Base-by-base conservation (phyloP, 2,113 vertebrate species). In the Callipepla squamata region DNA sequence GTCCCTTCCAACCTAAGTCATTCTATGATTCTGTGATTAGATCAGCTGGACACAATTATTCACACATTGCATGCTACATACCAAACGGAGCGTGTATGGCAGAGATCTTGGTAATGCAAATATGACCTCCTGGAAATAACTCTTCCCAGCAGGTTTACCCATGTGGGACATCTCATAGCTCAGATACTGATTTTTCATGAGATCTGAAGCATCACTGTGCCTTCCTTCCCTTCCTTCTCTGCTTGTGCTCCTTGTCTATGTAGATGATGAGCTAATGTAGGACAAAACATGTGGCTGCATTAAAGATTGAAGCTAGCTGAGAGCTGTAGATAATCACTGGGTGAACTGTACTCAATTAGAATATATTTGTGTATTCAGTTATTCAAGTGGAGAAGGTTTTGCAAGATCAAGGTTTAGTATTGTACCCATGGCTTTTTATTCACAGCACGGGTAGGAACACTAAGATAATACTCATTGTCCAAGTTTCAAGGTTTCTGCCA, bases 401-500 rank as follows among this genome's bases (percentile, higher is more conserved):
- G 66, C 15, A 50, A 68, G 69, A 93, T 90, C 86, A 93, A 93
- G 91, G 66, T 66, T 89, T 34, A 40, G 18, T 36, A 40, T 38
- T 94, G 57, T 79, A 75, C 30, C 36, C 94, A 50, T 1, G 0
- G 58, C 77, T 66, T 93, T 81, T 11, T 90, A 45, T 62, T 87
- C 91, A 32, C 62, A 81, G 44, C 80, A 62, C 38, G 95, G 74
- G 44, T 66, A 92, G 74, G 12, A 73, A 68, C 44, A 86, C 80
- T 84, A 76, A 93, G 80, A 94, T 94, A 94, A 96, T 94, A 20
- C 53, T 79, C 92, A 93, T 94, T 94, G 94, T 93, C 90, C 80
- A 84, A 88, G 68, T 4, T 80, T 6, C 30, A 65, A 91, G 11
- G 13, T 73, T 95, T 66, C 86, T 95, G 92, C 95, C 96, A 95